Evolutionary conservation across 2,797 vertebrate genomes (phyloP), one percentile per base, ranked within the genome.

Genomic region (Hafferia zeledoni): DNA sequence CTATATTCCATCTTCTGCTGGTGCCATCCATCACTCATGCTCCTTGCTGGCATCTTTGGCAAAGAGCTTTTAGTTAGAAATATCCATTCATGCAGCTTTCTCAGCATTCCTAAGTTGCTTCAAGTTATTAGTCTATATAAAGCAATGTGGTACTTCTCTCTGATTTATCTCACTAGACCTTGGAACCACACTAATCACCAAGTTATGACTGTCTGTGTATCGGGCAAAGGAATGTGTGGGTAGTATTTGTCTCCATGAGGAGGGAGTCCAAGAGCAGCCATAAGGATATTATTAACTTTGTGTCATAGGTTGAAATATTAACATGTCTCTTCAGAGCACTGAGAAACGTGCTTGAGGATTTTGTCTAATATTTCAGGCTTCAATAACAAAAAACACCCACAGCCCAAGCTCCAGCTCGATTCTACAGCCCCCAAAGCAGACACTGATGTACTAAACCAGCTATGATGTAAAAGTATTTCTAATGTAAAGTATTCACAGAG

Each of bases 121-220:
- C 33, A 43, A 70, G 74, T 76, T 88, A 78, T 90, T 88, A 90
- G 46, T 64, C 87, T 94, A 53, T 93, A 94, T 76, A 87, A 91
- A 94, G 77, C 55, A 70, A 50, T 28, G 83, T 43, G 57, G 37
- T 3, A 8, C 44, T 86, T 86, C 87, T 79, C 78, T 70, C 70
- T 92, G 85, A 89, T 95, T 93, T 94, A 92, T 96, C 88, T 95
- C 67, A 46, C 80, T 53, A 87, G 83, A 85, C 88, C 86, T 93
- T 96, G 93, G 90, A 84, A 93, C 47, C 37, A 28, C 0, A 0
- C 56, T 94, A 94, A 95, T 90, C 13, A 0, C 88, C 84, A 87
- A 88, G 87, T 94, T 92, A 72, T 82, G 89, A 82, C 92, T 96
- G 59, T 17, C 78, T 87, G 63, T 47, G 64, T 83, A 49, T 69